Evolutionary conservation across 2,113 vertebrate species (phyloP).

Genomic region (Mormyrus iriodes): DNA sequence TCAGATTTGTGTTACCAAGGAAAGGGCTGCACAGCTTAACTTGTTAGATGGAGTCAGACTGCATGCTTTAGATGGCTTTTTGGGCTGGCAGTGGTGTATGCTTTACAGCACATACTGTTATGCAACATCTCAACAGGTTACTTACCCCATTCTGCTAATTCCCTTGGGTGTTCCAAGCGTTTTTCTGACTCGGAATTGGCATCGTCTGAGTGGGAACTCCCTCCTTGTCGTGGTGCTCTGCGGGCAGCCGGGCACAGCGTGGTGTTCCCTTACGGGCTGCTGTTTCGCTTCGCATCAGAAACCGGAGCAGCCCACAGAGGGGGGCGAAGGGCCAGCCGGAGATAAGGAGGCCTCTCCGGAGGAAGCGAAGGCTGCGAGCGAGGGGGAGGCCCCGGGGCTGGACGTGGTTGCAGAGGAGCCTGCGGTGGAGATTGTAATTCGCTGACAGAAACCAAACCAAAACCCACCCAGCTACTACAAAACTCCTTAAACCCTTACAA

Average conservation of each 20-base stretch:
- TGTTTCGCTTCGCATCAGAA: constrained; percentile 39
- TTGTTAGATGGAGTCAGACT: neutral
- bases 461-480: neutral
- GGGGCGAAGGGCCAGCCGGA: constrained; percentile 44
- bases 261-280: neutral
- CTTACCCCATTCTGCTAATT: neutral
- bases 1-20: neutral
- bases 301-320: constrained; percentile 46
- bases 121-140: neutral
- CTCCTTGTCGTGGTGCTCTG: neutral
- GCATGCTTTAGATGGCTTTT: neutral
- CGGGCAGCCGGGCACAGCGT: neutral
- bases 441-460: constrained; percentile 16
- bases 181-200: neutral
- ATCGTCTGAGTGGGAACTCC: neutral
- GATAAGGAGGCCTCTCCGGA: neutral
- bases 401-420: constrained; percentile 33
- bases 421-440: constrained; percentile 46
- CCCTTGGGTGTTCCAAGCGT: neutral
- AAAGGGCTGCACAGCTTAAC: neutral
- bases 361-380: neutral
- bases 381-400: neutral
- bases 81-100: neutral
- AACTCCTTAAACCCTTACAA: constrained; percentile 29
- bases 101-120: neutral